Conservation (phyloP, 2,797 vertebrate species). For the Fringilla coelebs region DNA sequence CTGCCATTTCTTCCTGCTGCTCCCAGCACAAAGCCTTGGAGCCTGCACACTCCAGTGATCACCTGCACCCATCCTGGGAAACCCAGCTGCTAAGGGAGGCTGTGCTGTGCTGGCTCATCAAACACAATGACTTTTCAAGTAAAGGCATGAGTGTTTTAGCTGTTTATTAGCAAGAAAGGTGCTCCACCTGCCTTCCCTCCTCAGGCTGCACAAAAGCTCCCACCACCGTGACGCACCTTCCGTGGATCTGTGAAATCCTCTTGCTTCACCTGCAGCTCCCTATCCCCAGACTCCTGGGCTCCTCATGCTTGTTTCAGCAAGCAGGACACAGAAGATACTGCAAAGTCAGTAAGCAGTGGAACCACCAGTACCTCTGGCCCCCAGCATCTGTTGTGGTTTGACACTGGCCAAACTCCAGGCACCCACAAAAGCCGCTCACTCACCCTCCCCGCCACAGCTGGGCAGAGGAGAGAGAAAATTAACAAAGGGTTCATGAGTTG, state of each 20-base stretch:
- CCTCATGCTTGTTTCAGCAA: not conserved
- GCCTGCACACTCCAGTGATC: not conserved
- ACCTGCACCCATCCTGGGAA: not conserved
- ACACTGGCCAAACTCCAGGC: not conserved
- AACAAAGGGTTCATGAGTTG: not conserved
- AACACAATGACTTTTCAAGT: not conserved
- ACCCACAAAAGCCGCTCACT: fast-evolving
- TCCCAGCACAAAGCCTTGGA: not conserved
- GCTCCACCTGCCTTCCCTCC: not conserved
- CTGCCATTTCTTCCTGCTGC: not conserved
- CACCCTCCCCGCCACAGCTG: not conserved
- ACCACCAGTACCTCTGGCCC: not conserved
- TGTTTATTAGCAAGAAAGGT: not conserved
- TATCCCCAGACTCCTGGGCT: not conserved
- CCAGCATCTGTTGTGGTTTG: not conserved
- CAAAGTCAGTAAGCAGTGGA: not conserved
- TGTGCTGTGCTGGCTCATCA: not conserved
- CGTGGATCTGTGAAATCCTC: not conserved
- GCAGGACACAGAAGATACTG: not conserved
- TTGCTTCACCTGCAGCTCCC: not conserved
- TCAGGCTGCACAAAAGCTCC: not conserved
- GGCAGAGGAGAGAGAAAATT: not conserved
- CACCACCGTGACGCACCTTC: not conserved
- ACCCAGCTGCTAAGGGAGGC: not conserved
- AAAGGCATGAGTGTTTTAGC: not conserved